Percentiles rank a stretch among this genome's conserved stretches.
These are phyloP conservation scores for Botrylloides violaceus DNA, from an alignment of 23 tunicate species.

Conservation along the genomic window DNA sequence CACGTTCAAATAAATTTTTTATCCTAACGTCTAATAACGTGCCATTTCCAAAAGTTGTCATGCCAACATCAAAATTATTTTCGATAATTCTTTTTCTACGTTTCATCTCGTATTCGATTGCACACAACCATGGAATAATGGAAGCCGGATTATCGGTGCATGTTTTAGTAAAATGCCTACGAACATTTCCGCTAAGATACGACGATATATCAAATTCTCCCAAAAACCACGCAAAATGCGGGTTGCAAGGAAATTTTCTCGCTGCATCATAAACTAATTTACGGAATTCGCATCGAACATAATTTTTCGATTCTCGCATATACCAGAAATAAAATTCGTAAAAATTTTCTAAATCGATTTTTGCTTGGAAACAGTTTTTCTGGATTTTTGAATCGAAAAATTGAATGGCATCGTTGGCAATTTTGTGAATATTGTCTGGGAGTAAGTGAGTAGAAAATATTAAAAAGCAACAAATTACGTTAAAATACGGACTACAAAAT, in stretches of 20 bases:
- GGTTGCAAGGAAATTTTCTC: neutral
- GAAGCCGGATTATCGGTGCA: neutral
- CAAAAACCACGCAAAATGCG: conserved; percentile 4
- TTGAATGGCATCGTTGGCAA: neutral
- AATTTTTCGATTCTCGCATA: neutral
- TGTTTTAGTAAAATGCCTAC: conserved; percentile 1
- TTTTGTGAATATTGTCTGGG: neutral
- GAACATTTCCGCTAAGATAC: conserved; percentile 13
- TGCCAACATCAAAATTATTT: neutral
- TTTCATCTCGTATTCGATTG: conserved; percentile 2
- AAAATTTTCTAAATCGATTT: conserved; percentile 5
- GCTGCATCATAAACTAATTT: conserved; percentile 2
- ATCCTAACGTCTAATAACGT: conserved; percentile 2
- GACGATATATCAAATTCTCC: conserved; percentile 17
- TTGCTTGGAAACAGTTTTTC: neutral
- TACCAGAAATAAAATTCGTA: neutral
- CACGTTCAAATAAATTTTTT: conserved; percentile 21
- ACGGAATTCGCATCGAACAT: neutral
- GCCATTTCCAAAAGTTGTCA: neutral
- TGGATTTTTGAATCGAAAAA: neutral
- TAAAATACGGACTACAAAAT: neutral
- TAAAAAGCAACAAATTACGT: conserved; percentile 3
- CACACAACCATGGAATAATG: conserved; percentile 17
- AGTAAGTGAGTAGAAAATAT: neutral
- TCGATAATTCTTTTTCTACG: conserved; percentile 5